phyloP scores from a whole-genome alignment of 2,113 vertebrate species.

The Trogon melanurus region DNA sequence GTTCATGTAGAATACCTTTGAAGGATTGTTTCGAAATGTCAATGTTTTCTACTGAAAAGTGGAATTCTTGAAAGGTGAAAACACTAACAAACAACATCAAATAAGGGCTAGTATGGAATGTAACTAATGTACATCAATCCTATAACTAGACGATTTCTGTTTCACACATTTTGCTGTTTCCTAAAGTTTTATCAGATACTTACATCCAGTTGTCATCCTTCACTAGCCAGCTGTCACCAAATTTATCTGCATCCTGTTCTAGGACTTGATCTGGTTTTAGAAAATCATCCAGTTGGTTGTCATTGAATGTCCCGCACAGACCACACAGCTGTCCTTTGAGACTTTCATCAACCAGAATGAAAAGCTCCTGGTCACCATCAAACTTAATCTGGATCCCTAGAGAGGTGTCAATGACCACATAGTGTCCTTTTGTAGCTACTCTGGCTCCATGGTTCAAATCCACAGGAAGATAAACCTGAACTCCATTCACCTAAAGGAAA shows the following conservation, averaged over 20 bases:
- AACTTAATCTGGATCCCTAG: constrained; percentile 62
- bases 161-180: not conserved
- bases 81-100: not conserved
- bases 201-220: constrained; percentile 20
- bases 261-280: constrained; percentile 45
- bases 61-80: not conserved
- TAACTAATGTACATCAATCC: not conserved
- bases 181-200: not conserved
- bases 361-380: constrained; percentile 74
- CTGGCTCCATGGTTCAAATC: not conserved
- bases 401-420: constrained; percentile 36
- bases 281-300: constrained; percentile 74
- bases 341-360: constrained; percentile 67
- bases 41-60: not conserved
- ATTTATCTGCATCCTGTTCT: constrained; percentile 46
- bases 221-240: constrained; percentile 76
- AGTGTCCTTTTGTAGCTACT: not conserved
- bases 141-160: not conserved
- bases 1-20: not conserved
- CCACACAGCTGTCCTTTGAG: constrained; percentile 79
- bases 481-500: constrained; percentile 59
- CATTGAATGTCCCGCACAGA: constrained; percentile 84
- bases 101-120: not conserved
- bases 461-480: constrained; percentile 9
- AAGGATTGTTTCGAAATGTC: not conserved